Conservation (phyloP, 2,113 vertebrate species). For the Recurvirostra avosetta region DNA sequence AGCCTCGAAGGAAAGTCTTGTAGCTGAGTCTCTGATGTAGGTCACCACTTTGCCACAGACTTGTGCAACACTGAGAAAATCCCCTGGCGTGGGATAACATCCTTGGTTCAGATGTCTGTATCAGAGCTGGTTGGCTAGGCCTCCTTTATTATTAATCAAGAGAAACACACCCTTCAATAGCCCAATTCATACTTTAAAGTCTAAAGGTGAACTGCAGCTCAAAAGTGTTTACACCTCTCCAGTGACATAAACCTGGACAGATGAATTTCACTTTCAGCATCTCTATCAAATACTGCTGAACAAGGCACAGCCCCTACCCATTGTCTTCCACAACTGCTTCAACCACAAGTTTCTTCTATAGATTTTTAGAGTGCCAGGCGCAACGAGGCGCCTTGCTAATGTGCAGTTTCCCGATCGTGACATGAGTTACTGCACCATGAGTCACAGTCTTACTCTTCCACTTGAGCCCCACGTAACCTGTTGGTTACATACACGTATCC, state of each 20-base stretch:
- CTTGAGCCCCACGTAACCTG: background rate
- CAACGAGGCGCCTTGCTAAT: fast-evolving
- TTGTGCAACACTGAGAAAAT: background rate
- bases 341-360: background rate
- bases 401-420: background rate
- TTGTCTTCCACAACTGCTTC: background rate
- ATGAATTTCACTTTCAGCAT: background rate
- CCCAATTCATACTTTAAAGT: background rate
- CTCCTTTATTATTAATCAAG: background rate
- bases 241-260: background rate
- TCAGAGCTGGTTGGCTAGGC: background rate
- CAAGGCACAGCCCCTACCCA: background rate
- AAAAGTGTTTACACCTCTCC: background rate
- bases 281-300: background rate
- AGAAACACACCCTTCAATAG: background rate
- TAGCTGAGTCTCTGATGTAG: background rate
- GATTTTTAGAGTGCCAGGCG: background rate
- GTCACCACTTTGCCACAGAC: background rate
- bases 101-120: background rate
- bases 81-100: background rate
- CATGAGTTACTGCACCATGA: background rate
- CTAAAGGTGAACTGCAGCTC: background rate
- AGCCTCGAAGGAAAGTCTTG: background rate
- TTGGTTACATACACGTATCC: background rate
- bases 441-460: background rate